phyloP scores from a whole-genome alignment of 2,797 vertebrate species.

The Lithobates sylvaticus region DNA sequence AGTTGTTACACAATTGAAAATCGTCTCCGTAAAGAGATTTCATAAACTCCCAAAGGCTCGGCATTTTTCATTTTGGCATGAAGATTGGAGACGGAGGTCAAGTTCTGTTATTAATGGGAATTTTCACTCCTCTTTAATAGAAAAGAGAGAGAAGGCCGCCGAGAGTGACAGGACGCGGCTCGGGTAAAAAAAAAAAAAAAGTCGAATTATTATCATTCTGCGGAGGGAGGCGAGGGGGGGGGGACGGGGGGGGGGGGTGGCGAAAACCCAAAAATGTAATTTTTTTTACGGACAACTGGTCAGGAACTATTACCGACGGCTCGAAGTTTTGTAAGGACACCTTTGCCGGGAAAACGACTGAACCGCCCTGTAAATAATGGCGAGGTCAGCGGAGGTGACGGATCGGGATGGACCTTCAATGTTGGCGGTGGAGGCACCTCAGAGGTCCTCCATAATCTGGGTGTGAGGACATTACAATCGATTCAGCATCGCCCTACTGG shows the following conservation, averaged over 20 bases:
- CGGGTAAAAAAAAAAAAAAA: background rate
- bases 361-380: background rate
- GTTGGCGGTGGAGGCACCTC: background rate
- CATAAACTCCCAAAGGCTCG: conserved; percentile 1
- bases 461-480: too few relatives aligned
- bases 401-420: background rate
- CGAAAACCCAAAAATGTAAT: too few relatives aligned
- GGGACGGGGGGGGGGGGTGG: too few relatives aligned
- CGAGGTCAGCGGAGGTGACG: background rate
- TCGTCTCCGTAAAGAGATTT: conserved; percentile 1
- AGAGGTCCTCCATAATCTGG: too few relatives aligned
- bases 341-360: background rate
- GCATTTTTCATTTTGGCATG: conserved; percentile 23
- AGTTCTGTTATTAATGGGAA: conserved; percentile 9
- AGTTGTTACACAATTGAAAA: conserved; percentile 14
- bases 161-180: background rate
- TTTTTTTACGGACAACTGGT: too few relatives aligned
- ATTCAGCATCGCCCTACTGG: too few relatives aligned
- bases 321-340: background rate
- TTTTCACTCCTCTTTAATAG: conserved; percentile 13
- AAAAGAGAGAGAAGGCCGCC: background rate
- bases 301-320: too few relatives aligned
- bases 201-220: background rate
- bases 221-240: background rate
- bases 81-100: conserved; percentile 3